Evolutionary conservation across 2,888 invertebrate genomes (phyloP).

Genomic region (Gerosis bhagava): DNA sequence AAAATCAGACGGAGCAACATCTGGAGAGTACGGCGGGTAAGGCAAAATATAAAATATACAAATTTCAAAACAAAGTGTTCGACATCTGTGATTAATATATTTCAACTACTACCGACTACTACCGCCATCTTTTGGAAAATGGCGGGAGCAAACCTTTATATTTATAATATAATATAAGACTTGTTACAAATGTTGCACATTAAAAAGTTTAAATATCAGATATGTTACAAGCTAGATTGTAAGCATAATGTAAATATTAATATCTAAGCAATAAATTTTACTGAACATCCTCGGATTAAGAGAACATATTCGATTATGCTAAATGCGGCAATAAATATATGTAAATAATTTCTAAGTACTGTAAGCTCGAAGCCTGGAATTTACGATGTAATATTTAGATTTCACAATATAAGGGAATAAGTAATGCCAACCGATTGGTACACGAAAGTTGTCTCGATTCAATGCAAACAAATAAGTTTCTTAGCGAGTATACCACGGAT

Average conservation of each 20-base stretch:
- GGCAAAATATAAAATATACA: too few species aligned
- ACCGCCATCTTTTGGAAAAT: too few species aligned
- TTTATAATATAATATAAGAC: too few species aligned
- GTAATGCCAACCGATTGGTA: conserved; percentile 16
- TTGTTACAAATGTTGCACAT: too few species aligned
- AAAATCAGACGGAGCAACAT: too few species aligned
- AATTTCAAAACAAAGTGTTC: too few species aligned
- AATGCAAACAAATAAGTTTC: conserved; percentile 26
- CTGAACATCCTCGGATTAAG: conserved; percentile 23
- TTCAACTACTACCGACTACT: too few species aligned
- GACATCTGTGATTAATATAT: too few species aligned
- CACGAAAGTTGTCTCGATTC: conserved; percentile 24
- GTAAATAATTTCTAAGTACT: conserved; percentile 25
- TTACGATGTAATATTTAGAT: conserved; percentile 26
- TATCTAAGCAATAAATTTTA: conserved; percentile 19
- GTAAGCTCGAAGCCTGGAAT: conserved; percentile 17
- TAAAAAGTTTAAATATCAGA: too few species aligned
- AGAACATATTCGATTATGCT: conserved; percentile 26
- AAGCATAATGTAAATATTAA: conserved; percentile 20
- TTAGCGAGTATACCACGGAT: conserved; percentile 15
- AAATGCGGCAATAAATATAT: conserved; percentile 24
- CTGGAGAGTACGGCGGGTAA: too few species aligned
- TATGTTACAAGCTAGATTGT: background rate
- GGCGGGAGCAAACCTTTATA: too few species aligned
- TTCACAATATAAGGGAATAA: conserved; percentile 26